A percentile compares a stretch with the other conserved stretches of the same genome.
These are phyloP conservation scores for Hippoglossus hippoglossus DNA, from an alignment of 2,797 vertebrate species.

Conservation along the genomic window DNA sequence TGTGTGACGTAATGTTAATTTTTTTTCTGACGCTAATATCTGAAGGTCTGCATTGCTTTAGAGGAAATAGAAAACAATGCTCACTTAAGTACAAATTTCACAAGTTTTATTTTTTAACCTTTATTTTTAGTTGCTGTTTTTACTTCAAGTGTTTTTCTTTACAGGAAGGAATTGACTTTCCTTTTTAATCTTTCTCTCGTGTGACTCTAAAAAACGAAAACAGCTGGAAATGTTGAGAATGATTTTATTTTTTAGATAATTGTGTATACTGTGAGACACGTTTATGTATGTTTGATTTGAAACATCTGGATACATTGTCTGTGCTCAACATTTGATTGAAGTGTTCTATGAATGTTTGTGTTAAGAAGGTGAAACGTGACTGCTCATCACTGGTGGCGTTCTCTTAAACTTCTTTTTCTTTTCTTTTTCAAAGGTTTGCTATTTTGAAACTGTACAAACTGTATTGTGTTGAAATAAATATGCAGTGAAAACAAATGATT, in stretches of 20 bases:
- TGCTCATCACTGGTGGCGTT: constrained; percentile 50
- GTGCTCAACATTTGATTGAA: constrained; percentile 45
- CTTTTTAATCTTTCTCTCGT: constrained; percentile 33
- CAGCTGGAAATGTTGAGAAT: constrained; percentile 35
- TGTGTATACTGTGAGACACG: constrained; percentile 41
- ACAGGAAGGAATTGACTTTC: constrained; percentile 26
- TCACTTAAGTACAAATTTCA: constrained; percentile 37
- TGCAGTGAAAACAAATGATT: constrained; percentile 46
- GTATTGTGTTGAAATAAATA: constrained; percentile 79
- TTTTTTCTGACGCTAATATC: constrained; percentile 42
- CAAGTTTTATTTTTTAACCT: constrained; percentile 29
- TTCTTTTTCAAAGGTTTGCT: constrained; percentile 47
- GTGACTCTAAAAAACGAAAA: constrained; percentile 29
- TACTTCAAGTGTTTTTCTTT: constrained; percentile 33
- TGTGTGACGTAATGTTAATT: constrained; percentile 47
- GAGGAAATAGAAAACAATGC: constrained; percentile 51
- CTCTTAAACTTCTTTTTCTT: constrained; percentile 19
- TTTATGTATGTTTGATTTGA: constrained; percentile 43
- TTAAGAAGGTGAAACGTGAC: constrained; percentile 47
- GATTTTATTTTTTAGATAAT: constrained; percentile 31
- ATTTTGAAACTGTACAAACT: constrained; percentile 66
- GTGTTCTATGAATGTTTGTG: constrained; percentile 56
- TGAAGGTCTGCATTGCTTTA: constrained; percentile 57
- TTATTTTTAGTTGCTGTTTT: constrained; percentile 29
- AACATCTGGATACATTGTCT: constrained; percentile 35